Percentiles rank a stretch among this genome's conserved stretches.
Evolutionary conservation across 2,888 invertebrate genomes (phyloP).

Genomic region (Dynastes grantii): DNA sequence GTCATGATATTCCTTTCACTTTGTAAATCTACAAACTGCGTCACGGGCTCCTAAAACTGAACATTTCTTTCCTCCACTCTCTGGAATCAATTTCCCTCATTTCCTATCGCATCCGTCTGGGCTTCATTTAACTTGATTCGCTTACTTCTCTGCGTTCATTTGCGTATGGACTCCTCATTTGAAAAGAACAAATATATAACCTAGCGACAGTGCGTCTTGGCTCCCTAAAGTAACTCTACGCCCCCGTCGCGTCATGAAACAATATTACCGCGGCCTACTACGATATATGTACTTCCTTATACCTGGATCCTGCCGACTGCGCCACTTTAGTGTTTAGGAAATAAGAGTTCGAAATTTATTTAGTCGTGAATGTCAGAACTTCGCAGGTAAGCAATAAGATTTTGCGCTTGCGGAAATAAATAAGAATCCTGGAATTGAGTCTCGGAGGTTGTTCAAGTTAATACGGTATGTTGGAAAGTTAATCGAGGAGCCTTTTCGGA

Average conservation of each 20-base stretch:
- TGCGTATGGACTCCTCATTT: neutral
- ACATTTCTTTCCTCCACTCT: too few relatives aligned
- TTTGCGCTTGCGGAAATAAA: too few relatives aligned
- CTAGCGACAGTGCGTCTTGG: neutral
- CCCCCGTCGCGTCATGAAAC: neutral
- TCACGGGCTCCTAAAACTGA: too few relatives aligned
- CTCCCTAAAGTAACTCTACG: neutral
- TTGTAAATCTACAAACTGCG: too few relatives aligned
- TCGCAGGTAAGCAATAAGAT: too few relatives aligned
- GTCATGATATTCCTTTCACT: too few relatives aligned
- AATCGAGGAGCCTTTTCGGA: too few relatives aligned
- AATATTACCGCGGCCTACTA: neutral
- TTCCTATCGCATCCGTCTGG: neutral
- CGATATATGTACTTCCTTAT: neutral
- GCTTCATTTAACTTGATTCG: neutral
- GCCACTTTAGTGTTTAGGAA: neutral
- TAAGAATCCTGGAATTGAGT: too few relatives aligned
- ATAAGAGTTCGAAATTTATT: conserved; percentile 8
- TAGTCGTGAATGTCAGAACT: neutral
- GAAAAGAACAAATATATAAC: neutral
- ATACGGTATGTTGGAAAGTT: too few relatives aligned
- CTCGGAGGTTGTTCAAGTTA: too few relatives aligned
- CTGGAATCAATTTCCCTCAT: too few relatives aligned
- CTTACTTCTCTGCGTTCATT: neutral
- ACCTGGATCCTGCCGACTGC: neutral